Evolutionary conservation across 2,888 invertebrate species (phyloP), one percentile per base, ranked within the genome.

Genomic region (Eilema griseolum): DNA sequence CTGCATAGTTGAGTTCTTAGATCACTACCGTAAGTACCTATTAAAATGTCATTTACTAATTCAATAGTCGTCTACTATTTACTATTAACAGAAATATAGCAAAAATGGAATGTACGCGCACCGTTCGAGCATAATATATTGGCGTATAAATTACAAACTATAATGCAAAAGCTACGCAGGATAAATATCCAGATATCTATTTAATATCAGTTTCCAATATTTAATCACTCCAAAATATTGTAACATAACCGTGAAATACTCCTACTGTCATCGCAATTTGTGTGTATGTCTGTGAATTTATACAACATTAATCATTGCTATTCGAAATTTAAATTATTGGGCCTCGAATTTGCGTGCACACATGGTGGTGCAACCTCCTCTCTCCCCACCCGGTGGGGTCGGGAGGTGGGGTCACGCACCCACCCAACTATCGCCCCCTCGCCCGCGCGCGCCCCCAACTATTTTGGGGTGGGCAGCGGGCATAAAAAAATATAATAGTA

Each of bases 311-410:
- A 93, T 93, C 92, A 92, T 88, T 86, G 88, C 88, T 87, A 92
- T 93, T 91, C 89, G 89, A 93, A 95, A 95, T 94, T 95, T 95
- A 94, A 94, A 95, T 94, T 93, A 95, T 95, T 92, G 93, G 89
- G 89, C 91, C 88, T 87, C 81, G 92, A 93, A 92, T 92, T 93
- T 93, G 93, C 93, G 94, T 93, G 93, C 94, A 94, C 92, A 93
- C 93, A 93, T 88, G 93, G 87, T 87, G 89, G 88, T 92, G 92
- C 92, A 89, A 73, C 80, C 84, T 82, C 85, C 86, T 72, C 67
- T 59, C 70, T 67, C 73, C 72, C 74, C 82, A 77, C 77, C 76
- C 73, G 71, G 74, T 71, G 76, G 71, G 82, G 84, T 65, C 77
- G 77, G 80, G 77, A 82, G 83, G 73, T 41, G 70, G 83, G 90